These are phyloP conservation scores for Neotoma lepida DNA, from an alignment of 2,113 vertebrate species.

Conservation along the genomic window DNA sequence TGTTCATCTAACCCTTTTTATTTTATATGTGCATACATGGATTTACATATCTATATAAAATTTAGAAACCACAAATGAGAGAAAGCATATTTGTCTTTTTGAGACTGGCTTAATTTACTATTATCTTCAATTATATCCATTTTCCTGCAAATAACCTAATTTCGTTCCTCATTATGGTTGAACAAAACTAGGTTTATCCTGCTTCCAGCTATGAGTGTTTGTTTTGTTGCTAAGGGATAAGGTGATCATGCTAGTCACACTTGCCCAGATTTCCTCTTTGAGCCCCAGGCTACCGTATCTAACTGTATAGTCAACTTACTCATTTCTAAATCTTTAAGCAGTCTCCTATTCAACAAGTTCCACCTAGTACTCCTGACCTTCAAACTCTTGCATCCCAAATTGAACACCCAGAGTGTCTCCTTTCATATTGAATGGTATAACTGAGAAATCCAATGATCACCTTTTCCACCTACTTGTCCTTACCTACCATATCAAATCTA, in stretches of 20 bases:
- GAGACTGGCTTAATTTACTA: background rate
- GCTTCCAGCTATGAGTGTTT: background rate
- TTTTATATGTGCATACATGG: background rate
- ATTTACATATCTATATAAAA: background rate
- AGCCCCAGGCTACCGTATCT: background rate
- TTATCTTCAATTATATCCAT: background rate
- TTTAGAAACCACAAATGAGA: background rate
- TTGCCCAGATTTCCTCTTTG: background rate
- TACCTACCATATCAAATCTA: background rate
- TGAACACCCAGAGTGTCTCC: background rate
- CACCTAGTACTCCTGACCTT: background rate
- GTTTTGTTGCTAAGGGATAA: background rate
- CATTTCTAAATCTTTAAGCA: background rate
- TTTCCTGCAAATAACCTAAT: background rate
- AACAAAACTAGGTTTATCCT: background rate
- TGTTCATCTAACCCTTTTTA: background rate
- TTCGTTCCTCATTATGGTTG: background rate
- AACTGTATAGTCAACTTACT: background rate
- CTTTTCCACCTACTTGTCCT: background rate
- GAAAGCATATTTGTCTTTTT: background rate
- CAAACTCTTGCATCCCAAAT: background rate
- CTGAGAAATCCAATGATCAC: background rate
- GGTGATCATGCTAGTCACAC: background rate
- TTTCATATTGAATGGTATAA: background rate
- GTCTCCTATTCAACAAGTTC: conserved; percentile 32